A percentile compares a stretch with the other conserved stretches of the same genome.
Evolutionary conservation across 1,140 invertebrate species (phyloP).

Genomic region (Anastrepha obliqua): DNA sequence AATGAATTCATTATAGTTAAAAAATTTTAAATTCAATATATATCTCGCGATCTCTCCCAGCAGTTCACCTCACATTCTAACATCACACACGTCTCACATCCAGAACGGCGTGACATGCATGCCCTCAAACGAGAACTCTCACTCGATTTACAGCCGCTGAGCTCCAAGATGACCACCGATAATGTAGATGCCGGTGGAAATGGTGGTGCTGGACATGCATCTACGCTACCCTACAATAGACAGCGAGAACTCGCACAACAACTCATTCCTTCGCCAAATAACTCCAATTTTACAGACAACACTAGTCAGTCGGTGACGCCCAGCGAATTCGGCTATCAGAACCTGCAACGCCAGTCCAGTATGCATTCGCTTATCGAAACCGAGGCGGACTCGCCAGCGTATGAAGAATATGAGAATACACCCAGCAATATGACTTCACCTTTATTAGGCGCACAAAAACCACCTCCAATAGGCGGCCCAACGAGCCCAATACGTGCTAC

Average conservation of each 20-base stretch:
- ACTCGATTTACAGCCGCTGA: slow-evolving; percentile 66
- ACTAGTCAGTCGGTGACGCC: slow-evolving; percentile 74
- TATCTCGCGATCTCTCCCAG: background rate
- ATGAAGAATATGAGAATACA: slow-evolving; percentile 71
- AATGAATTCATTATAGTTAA: too few relatives aligned
- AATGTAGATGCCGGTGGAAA: slow-evolving; percentile 59
- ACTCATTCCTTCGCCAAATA: slow-evolving; percentile 69
- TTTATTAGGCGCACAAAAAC: slow-evolving; percentile 3
- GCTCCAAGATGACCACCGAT: slow-evolving; percentile 56
- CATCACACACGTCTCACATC: slow-evolving; percentile 56
- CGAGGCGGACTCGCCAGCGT: slow-evolving; percentile 69
- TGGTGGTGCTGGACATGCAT: slow-evolving; percentile 59
- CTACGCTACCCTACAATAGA: slow-evolving; percentile 35
- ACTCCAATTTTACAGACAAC: slow-evolving; percentile 72
- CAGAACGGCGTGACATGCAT: slow-evolving; percentile 70
- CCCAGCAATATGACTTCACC: slow-evolving; percentile 64
- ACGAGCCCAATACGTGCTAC: slow-evolving; percentile 79
- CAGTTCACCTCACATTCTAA: slow-evolving; percentile 64
- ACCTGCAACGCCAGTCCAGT: slow-evolving; percentile 70
- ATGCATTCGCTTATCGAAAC: slow-evolving; percentile 71
- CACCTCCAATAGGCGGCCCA: background rate
- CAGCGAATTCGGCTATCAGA: slow-evolving; percentile 73
- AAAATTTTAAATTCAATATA: too few relatives aligned
- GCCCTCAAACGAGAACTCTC: slow-evolving; percentile 71
- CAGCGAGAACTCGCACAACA: slow-evolving; percentile 59